Evolutionary conservation across 2,797 vertebrate species (phyloP).

Genomic region (Benthosema pterotum): DNA sequence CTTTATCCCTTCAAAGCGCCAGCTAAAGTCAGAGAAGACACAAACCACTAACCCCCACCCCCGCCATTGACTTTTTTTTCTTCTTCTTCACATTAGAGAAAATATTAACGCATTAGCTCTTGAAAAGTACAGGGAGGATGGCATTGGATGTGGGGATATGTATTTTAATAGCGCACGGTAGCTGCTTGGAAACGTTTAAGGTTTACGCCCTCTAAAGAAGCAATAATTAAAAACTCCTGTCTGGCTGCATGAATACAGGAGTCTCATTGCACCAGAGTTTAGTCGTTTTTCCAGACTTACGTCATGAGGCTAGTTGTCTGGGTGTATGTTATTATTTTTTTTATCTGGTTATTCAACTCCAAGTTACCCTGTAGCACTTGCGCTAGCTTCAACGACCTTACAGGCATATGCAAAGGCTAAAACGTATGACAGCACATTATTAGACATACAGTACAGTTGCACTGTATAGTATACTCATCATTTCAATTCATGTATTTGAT

Average conservation of each 20-base stretch:
- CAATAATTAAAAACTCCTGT: slow-evolving; percentile 62
- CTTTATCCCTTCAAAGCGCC: slow-evolving; percentile 71
- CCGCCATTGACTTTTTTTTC: slow-evolving; percentile 45
- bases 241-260: slow-evolving; percentile 43
- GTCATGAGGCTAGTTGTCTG: slow-evolving; percentile 30
- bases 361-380: too few relatives aligned
- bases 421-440: too few relatives aligned
- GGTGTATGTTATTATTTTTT: too few relatives aligned
- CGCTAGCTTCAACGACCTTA: too few relatives aligned
- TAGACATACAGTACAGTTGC: too few relatives aligned
- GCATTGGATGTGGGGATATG: slow-evolving; percentile 34
- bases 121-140: slow-evolving; percentile 61
- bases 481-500: too few relatives aligned
- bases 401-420: too few relatives aligned
- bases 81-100: slow-evolving; percentile 54
- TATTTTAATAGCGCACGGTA: slow-evolving; percentile 59
- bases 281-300: slow-evolving; percentile 24
- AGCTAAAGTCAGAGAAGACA: slow-evolving; percentile 58
- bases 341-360: too few relatives aligned
- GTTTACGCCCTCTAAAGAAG: slow-evolving; percentile 43
- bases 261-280: slow-evolving; percentile 17
- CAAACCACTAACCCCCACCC: slow-evolving; percentile 3
- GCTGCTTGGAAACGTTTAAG: slow-evolving; percentile 49
- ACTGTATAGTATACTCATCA: too few relatives aligned
- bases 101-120: slow-evolving; percentile 63